Percentiles rank a stretch among this genome's conserved stretches.
Evolutionary conservation across 2,113 vertebrate species (phyloP).

Genomic region (Colaptes auratus): DNA sequence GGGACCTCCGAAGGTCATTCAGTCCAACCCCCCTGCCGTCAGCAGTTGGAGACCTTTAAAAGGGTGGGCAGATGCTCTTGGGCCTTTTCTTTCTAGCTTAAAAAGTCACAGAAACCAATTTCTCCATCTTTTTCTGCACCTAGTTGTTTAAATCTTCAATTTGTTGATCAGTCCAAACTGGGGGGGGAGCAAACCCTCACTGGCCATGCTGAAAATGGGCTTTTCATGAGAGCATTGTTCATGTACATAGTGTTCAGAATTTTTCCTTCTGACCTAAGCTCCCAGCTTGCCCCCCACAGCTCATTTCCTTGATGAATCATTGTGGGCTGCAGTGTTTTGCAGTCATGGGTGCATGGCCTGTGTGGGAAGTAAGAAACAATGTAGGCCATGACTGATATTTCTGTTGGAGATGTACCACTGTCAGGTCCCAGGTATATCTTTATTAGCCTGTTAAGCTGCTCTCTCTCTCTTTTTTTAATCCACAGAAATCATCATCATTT

Average conservation of each 20-base stretch:
- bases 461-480: no score
- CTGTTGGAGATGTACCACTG: not conserved
- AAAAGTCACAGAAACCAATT: no score
- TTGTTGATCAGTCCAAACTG: no score
- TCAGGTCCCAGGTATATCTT: not conserved
- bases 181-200: not conserved
- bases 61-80: no score
- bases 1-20: no score
- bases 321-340: not conserved
- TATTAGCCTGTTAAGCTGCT: not conserved
- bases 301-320: not conserved
- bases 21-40: no score
- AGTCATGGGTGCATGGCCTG: fast-evolving
- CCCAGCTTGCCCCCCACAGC: fast-evolving
- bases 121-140: no score
- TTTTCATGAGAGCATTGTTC: not conserved
- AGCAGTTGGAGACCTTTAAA: no score
- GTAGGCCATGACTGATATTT: not conserved
- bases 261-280: not conserved
- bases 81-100: no score
- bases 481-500: not conserved
- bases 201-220: not conserved
- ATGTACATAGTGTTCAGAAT: not conserved
- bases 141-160: no score
- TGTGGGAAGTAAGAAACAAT: not conserved